Conservation (phyloP, 2,113 vertebrate species). For the Haliaeetus leucogaster region DNA sequence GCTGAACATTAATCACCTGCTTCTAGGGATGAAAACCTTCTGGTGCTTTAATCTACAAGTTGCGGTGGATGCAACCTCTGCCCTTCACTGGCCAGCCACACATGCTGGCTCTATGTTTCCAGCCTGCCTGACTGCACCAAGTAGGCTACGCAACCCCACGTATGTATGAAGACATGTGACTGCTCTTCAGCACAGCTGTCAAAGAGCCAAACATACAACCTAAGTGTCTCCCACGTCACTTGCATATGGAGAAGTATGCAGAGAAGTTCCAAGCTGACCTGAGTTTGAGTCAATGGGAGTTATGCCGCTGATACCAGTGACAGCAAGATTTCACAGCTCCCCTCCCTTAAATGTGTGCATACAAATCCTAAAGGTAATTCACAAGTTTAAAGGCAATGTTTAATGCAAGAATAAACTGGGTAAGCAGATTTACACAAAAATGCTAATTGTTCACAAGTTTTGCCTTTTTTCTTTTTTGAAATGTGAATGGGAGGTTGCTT, state of each 20-base stretch:
- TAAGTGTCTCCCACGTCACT: not conserved
- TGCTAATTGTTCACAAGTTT: not conserved
- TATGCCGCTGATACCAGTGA: not conserved
- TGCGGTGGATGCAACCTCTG: not conserved
- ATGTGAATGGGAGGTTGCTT: not conserved
- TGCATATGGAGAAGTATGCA: not conserved
- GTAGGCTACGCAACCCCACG: not conserved
- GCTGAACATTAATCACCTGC: not conserved
- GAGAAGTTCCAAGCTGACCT: not conserved
- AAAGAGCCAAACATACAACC: not conserved
- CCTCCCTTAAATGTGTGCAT: not conserved
- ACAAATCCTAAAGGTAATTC: not conserved
- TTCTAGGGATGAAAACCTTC: not conserved
- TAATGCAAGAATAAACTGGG: not conserved
- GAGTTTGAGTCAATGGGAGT: not conserved
- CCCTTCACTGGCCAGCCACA: not conserved
- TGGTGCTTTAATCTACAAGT: not conserved
- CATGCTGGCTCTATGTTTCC: not conserved
- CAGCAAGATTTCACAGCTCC: not conserved
- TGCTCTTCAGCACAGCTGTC: not conserved
- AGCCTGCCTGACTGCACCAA: not conserved
- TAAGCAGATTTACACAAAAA: not conserved
- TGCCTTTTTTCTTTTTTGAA: not conserved
- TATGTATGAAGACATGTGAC: fast-evolving
- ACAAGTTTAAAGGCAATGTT: not conserved